Conservation (phyloP, 2,797 vertebrate species). For the Nannoperca australis region DNA sequence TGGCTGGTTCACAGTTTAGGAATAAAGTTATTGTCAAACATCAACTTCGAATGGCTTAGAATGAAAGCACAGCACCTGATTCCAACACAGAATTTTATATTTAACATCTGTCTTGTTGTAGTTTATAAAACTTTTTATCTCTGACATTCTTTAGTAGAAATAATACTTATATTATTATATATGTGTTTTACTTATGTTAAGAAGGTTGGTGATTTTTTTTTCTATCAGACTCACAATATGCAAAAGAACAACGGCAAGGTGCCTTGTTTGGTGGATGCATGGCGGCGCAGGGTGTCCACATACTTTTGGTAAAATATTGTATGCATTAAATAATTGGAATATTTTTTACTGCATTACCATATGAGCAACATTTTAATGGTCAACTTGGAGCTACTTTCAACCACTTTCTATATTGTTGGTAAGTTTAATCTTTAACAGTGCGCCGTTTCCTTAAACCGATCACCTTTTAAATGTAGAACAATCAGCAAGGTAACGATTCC, state of each 20-base stretch:
- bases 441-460: too few relatives aligned
- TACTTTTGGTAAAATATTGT: background rate
- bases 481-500: too few relatives aligned
- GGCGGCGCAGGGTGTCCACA: background rate
- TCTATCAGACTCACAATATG: background rate
- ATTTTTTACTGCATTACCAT: background rate
- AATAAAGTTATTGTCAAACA: constrained; percentile 40
- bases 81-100: background rate
- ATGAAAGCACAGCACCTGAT: background rate
- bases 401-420: background rate
- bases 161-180: too few relatives aligned
- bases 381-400: background rate
- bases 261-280: background rate
- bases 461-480: background rate
- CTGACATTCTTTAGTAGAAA: background rate
- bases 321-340: background rate
- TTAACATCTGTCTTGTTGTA: too few relatives aligned
- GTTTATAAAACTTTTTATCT: background rate
- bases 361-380: background rate
- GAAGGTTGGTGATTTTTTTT: background rate
- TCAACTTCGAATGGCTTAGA: background rate
- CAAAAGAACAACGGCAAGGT: background rate
- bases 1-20: constrained; percentile 8
- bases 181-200: background rate
- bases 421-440: background rate